Conservation (phyloP, 2,888 invertebrate genomes). For the Euphydryas editha region DNA sequence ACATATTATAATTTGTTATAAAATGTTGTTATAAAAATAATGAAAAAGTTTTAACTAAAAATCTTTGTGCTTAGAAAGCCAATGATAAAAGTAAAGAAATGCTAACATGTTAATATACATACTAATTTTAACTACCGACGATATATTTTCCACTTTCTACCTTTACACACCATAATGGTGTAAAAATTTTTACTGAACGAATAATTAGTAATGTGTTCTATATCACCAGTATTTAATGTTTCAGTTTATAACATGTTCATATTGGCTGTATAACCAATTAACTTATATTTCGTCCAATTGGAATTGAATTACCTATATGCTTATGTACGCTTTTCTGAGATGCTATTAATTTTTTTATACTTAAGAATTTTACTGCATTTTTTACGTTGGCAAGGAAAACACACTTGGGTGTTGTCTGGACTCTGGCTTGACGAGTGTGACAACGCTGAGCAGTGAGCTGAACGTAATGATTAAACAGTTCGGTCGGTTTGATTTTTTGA, state of each 20-base stretch:
- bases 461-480: conserved; percentile 79
- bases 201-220: not conserved
- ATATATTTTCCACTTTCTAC: too few relatives aligned
- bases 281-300: not conserved
- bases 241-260: not conserved
- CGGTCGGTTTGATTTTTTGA: conserved; percentile 63
- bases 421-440: conserved; percentile 62
- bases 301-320: conserved; percentile 8
- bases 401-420: conserved; percentile 76
- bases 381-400: conserved; percentile 46
- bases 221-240: not conserved
- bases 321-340: too few relatives aligned
- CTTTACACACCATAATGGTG: too few relatives aligned
- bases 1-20: too few relatives aligned
- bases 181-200: not conserved
- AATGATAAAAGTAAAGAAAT: too few relatives aligned
- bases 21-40: too few relatives aligned
- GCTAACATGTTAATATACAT: too few relatives aligned
- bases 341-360: too few relatives aligned
- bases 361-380: too few relatives aligned
- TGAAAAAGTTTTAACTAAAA: too few relatives aligned
- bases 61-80: too few relatives aligned
- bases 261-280: not conserved
- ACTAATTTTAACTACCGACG: not conserved
- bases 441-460: too few relatives aligned